These are phyloP conservation scores for Tachina lurida DNA, from an alignment of 2,888 invertebrate genomes.

Conservation along the genomic window DNA sequence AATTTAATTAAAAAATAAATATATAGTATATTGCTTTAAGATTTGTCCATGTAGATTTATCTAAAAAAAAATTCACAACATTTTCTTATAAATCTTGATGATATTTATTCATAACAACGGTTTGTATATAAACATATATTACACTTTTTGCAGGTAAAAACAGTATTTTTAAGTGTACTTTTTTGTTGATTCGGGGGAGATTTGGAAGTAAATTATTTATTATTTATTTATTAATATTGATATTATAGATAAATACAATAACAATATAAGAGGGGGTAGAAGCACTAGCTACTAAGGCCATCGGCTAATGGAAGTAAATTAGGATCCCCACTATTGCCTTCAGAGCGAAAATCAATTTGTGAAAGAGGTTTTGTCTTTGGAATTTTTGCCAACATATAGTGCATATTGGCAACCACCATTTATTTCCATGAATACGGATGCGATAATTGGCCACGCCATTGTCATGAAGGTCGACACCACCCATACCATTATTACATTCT, in stretches of 20 bases:
- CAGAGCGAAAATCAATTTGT: slow-evolving; percentile 4
- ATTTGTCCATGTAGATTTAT: not conserved
- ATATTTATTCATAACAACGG: not conserved
- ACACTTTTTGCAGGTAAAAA: not conserved
- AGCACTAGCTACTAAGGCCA: too few species aligned
- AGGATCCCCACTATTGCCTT: slow-evolving; percentile 1
- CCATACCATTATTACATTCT: too few species aligned
- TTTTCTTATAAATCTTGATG: too few species aligned
- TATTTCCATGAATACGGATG: not conserved
- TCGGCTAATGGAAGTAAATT: too few species aligned
- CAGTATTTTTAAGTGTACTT: slow-evolving; percentile 7
- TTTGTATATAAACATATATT: not conserved
- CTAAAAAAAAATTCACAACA: too few species aligned
- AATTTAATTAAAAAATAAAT: not conserved
- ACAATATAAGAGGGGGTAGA: too few species aligned
- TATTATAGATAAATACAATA: too few species aligned
- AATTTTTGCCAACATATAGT: slow-evolving; percentile 8
- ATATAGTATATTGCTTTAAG: not conserved
- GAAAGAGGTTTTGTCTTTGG: not conserved
- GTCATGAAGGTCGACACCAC: too few species aligned
- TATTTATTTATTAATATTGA: too few species aligned
- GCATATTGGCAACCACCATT: slow-evolving; percentile 5
- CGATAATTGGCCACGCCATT: too few species aligned
- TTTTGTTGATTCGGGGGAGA: not conserved
- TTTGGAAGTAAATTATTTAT: too few species aligned